Conservation (phyloP, 1,140 invertebrate genomes). For the Calliopsis andreniformis region DNA sequence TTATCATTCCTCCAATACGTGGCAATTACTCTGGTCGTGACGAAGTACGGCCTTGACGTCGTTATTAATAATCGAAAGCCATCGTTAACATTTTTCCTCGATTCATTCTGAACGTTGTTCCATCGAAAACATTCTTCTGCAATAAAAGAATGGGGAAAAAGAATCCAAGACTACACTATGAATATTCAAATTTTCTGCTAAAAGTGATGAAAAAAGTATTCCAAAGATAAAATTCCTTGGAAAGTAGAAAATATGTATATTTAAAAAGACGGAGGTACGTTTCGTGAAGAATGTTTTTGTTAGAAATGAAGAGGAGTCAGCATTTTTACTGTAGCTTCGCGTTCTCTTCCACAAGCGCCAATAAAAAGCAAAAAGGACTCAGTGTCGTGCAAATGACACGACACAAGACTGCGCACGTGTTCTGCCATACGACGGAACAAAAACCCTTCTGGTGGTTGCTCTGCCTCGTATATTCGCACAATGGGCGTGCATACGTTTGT, state of each 20-base stretch:
- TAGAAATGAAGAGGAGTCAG: background rate
- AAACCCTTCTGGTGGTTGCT: constrained; percentile 32
- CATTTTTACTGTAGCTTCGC: background rate
- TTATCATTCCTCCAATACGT: constrained; percentile 53
- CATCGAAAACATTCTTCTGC: background rate
- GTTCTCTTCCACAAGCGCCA: background rate
- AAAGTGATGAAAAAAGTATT: no score
- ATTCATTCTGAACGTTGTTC: constrained; percentile 2
- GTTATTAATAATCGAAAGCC: constrained; percentile 38
- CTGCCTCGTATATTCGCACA: constrained; percentile 39
- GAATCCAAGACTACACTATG: no score
- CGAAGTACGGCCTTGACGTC: constrained; percentile 17
- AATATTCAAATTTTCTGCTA: no score
- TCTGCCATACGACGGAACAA: constrained; percentile 28
- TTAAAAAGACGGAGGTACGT: background rate
- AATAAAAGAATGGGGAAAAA: no score
- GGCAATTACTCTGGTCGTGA: constrained; percentile 52
- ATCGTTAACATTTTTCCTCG: constrained; percentile 15
- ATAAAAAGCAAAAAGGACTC: background rate
- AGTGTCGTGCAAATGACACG: constrained; percentile 14
- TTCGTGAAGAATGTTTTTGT: background rate
- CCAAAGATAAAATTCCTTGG: no score
- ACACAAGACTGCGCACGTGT: constrained; percentile 12
- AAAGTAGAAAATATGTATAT: no score
- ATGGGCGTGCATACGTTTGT: constrained; percentile 40